Evolutionary conservation across 2,888 invertebrate genomes (phyloP), one percentile per base, ranked within the genome.

Genomic region (Leucoma salicis): DNA sequence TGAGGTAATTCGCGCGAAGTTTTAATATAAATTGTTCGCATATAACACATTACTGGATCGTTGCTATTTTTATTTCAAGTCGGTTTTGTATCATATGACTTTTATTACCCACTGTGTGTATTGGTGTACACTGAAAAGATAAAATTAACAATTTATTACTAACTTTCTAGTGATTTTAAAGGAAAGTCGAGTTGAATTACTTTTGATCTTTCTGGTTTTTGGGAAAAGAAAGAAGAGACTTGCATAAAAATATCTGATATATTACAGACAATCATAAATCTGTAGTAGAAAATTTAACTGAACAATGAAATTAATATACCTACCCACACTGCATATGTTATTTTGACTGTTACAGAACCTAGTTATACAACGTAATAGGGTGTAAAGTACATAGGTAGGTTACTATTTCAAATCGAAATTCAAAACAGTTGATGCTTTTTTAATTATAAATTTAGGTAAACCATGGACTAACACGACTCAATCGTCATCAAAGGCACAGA

Each of bases 401-500:
- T n/a, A n/a, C n/a, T n/a, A n/a, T n/a, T n/a, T n/a, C n/a, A n/a
- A n/a, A n/a, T n/a, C n/a, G n/a, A n/a, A n/a, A n/a, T n/a, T n/a
- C n/a, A n/a, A n/a, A n/a, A n/a, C n/a, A n/a, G n/a, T n/a, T n/a
- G n/a, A n/a, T n/a, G n/a, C n/a, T n/a, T n/a, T n/a, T n/a, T n/a
- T n/a, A n/a, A n/a, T n/a, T n/a, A n/a, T n/a, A n/a, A n/a, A 10
- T 24, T 12, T 24, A 8, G 12, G 31, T 31, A 44, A 31, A 31
- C 31, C 6, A 10, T 33, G 8, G 24, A 32, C n/a, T 39, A 62
- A 78, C 4, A n/a, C 66, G 66, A 61, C 78, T 81, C 76, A 78
- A 79, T 70, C 64, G 58, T 67, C 66, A 63, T 67, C 70, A 70
- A 66, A 69, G 71, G 57, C 57, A 57, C 58, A 39, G 67, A 39